phyloP scores from a whole-genome alignment of 2,888 invertebrate genomes.

The Lochmaea crataegi region DNA sequence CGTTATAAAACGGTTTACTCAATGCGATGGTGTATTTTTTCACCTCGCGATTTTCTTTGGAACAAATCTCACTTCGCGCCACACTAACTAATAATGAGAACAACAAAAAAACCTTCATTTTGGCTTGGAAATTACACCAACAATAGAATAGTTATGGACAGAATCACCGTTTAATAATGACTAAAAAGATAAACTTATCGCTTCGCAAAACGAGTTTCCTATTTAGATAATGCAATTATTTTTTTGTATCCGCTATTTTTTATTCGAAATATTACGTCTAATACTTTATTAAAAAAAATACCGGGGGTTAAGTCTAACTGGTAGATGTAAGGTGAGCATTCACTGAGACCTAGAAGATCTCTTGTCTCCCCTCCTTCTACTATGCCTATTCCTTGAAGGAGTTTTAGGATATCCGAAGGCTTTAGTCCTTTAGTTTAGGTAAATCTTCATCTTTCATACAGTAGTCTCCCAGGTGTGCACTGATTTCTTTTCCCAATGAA shows the following conservation, averaged over 20 bases:
- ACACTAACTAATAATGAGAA: neutral
- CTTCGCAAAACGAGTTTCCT: neutral
- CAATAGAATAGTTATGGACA: neutral
- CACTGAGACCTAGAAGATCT: no score
- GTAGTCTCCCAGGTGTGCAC: no score
- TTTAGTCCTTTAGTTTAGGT: no score
- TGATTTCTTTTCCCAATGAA: no score
- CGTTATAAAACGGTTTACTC: neutral
- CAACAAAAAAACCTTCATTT: neutral
- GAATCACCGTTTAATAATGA: neutral
- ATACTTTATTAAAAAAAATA: neutral
- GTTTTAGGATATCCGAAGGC: no score
- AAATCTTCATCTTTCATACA: no score
- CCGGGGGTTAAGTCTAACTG: no score
- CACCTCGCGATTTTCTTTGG: neutral
- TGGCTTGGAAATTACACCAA: neutral
- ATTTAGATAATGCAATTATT: constrained; percentile 5
- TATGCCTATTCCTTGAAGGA: no score
- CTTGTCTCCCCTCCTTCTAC: no score
- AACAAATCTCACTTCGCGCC: neutral
- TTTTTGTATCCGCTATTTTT: neutral
- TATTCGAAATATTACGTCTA: neutral
- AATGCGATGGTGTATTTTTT: neutral
- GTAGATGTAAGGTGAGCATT: no score
- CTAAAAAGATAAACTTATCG: neutral